A percentile compares a stretch with the other conserved stretches of the same genome.
These are phyloP conservation scores for Platygyra sinensis DNA, from an alignment of 64 coral and sea anemone genomes.

Conservation along the genomic window DNA sequence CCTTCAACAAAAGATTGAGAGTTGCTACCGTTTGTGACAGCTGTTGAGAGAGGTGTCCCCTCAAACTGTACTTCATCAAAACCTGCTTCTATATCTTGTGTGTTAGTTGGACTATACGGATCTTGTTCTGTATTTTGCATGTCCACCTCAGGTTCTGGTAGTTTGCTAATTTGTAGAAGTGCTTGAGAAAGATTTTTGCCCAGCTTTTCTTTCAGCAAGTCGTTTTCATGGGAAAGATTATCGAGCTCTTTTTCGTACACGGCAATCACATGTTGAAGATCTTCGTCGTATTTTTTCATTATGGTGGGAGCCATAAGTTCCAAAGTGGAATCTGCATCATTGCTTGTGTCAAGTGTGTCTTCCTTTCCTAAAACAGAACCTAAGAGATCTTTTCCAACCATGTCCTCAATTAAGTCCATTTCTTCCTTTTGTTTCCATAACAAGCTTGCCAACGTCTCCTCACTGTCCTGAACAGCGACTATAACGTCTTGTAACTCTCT, in stretches of 20 bases:
- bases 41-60: too few relatives aligned
- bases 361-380: not conserved
- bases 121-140: not conserved
- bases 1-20: not conserved
- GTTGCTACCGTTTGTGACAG: too few relatives aligned
- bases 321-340: not conserved
- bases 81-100: not conserved
- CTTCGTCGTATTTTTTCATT: conserved; percentile 51
- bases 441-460: conserved; percentile 34
- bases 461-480: not conserved
- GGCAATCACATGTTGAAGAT: conserved; percentile 64
- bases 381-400: conserved; percentile 31
- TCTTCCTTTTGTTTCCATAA: conserved; percentile 44
- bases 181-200: conserved; percentile 35
- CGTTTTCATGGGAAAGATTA: conserved; percentile 38
- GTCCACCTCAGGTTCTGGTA: not conserved
- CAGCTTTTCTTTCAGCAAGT: conserved; percentile 34
- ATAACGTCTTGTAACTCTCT: conserved; percentile 22
- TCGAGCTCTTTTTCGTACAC: conserved; percentile 64
- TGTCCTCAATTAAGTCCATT: conserved; percentile 16
- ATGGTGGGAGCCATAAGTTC: conserved; percentile 5
- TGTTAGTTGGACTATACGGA: not conserved
- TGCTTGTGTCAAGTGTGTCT: not conserved
- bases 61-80: not conserved
- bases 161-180: conserved; percentile 10